A percentile compares a stretch with the other conserved stretches of the same genome.
Evolutionary conservation across 2,113 vertebrate species (phyloP).

Genomic region (Pardalotus punctatus): DNA sequence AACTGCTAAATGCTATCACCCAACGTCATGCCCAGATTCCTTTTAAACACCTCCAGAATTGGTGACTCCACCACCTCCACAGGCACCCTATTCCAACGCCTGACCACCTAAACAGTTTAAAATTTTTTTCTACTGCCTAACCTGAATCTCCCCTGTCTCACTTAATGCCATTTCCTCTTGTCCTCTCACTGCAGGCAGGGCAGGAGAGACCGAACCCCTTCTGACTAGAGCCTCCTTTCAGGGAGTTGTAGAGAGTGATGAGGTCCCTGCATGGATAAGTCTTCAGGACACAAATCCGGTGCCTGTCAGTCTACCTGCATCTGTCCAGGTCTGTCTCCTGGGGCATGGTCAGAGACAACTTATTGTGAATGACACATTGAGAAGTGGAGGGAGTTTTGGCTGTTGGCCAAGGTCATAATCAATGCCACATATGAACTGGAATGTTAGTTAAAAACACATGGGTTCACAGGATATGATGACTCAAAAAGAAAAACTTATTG

Average conservation of each 20-base stretch:
- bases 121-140: too few relatives aligned
- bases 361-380: background rate
- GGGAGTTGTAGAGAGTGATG: too few relatives aligned
- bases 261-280: background rate
- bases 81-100: too few relatives aligned
- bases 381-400: background rate
- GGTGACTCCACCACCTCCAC: background rate
- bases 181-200: background rate
- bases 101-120: background rate
- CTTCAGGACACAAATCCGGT: background rate
- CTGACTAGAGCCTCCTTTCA: background rate
- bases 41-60: background rate
- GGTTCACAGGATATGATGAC: background rate
- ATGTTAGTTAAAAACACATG: background rate
- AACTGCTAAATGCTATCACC: background rate
- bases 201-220: background rate
- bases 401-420: background rate
- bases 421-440: background rate
- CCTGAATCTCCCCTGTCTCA: background rate
- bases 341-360: background rate
- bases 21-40: background rate
- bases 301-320: background rate
- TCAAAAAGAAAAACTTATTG: background rate
- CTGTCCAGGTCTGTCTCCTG: background rate
- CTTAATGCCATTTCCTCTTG: background rate